These are phyloP conservation scores for Esox lucius DNA, from an alignment of 2,797 vertebrate genomes.

Conservation along the genomic window DNA sequence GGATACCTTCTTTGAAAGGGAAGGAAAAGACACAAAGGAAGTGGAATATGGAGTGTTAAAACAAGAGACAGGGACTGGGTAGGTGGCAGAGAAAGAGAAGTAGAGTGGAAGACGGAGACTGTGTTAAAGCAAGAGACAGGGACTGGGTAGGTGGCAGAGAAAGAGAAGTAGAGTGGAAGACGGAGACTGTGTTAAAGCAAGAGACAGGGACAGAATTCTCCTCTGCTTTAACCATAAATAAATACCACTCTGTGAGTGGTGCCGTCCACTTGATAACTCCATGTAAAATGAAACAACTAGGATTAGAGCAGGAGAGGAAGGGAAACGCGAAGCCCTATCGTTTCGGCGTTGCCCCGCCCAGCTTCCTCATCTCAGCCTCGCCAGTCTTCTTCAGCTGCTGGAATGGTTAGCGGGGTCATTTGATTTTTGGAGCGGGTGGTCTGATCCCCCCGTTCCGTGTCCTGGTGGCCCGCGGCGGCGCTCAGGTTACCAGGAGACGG, in stretches of 20 bases:
- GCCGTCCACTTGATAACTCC: conserved; percentile 74
- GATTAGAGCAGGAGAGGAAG: conserved; percentile 56
- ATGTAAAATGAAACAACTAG: conserved; percentile 69
- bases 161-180: not conserved
- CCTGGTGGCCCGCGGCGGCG: conserved; percentile 26
- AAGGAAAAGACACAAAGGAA: not conserved
- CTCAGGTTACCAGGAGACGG: conserved; percentile 33
- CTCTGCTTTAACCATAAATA: conserved; percentile 42
- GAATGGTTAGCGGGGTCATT: conserved; percentile 62
- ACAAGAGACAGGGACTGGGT: not conserved
- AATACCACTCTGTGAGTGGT: conserved; percentile 71
- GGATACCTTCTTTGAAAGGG: not conserved
- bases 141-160: not conserved
- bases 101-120: too few relatives aligned
- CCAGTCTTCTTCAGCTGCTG: conserved; percentile 53
- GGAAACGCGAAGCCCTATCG: conserved; percentile 38
- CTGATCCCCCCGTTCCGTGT: conserved; percentile 32
- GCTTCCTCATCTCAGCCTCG: not conserved
- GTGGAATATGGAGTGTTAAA: not conserved
- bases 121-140: too few relatives aligned
- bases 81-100: not conserved
- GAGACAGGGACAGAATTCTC: not conserved
- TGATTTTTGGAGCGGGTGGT: conserved; percentile 20
- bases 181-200: too few relatives aligned
- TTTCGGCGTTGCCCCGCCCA: conserved; percentile 14